Conservation (phyloP, 2,113 vertebrate species). For the Amia ocellicauda region DNA sequence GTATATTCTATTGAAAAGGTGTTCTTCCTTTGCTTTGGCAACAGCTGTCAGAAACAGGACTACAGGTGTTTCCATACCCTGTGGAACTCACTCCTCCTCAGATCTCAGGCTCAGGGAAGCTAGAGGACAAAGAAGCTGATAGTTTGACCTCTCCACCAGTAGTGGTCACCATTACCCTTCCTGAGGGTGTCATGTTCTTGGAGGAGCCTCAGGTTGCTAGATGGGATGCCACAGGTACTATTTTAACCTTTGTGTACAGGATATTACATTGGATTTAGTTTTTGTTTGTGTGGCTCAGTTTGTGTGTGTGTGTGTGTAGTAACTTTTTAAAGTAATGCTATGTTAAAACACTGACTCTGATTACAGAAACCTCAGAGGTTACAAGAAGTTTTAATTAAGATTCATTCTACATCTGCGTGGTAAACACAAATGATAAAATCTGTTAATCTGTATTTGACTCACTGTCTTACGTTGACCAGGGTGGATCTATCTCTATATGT, state of each 20-base stretch:
- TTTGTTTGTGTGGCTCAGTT: too few relatives aligned
- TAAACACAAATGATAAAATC: too few relatives aligned
- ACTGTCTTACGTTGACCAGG: too few relatives aligned
- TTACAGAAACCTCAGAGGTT: too few relatives aligned
- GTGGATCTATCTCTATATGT: too few relatives aligned
- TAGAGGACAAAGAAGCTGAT: slow-evolving; percentile 40
- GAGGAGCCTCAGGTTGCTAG: slow-evolving; percentile 69
- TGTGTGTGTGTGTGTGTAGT: too few relatives aligned
- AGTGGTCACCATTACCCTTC: slow-evolving; percentile 61
- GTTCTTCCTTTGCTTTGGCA: background rate
- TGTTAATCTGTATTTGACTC: too few relatives aligned
- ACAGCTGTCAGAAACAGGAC: slow-evolving; percentile 64
- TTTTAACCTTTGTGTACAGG: background rate
- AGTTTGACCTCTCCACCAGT: slow-evolving; percentile 39
- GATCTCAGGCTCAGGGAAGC: slow-evolving; percentile 18
- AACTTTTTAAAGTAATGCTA: too few relatives aligned
- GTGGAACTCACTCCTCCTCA: slow-evolving; percentile 28
- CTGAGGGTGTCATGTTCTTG: slow-evolving; percentile 66
- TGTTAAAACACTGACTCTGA: too few relatives aligned
- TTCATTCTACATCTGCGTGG: too few relatives aligned
- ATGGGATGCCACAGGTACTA: slow-evolving; percentile 76
- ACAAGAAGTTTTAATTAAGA: too few relatives aligned
- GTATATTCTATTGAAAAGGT: too few relatives aligned
- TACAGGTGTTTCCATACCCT: slow-evolving; percentile 65
- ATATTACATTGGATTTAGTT: background rate